Evolutionary conservation across 92 coral and sea anemone species (phyloP), one percentile per base, ranked within the genome.

Genomic region (Montipora capitata): DNA sequence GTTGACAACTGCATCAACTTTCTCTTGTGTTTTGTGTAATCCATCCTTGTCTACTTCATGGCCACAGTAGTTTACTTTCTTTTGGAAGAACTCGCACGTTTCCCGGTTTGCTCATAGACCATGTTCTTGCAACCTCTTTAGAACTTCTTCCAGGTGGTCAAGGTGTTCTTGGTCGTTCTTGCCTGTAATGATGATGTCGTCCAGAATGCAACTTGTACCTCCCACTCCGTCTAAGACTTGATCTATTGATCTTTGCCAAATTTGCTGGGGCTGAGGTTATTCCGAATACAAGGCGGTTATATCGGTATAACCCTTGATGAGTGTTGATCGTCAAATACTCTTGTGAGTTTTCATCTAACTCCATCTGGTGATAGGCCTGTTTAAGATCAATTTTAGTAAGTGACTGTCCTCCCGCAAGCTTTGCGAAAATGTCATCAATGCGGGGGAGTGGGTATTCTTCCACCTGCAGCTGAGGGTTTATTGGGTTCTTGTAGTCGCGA

Each of bases 171-270:
- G 56, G 74, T 93, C 92, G n/a, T 82, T 52, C 57, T 82, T 76
- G 7, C 89, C 87, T 15, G 90, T 77, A 17, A 90, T 74, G 49
- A 90, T 90, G 61, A 81, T 89, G 59, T 89, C 91, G 78, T 89
- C 91, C 45, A 90, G 76, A 14, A 91, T 91, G 89, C 93, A 91
- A 14, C 86, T 78, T 2, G 89, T 72, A 41, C 89, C 92, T 35
- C 70, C 14, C 83, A 84, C 38, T 39, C 92, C 92, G 72, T 79
- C 77, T 52, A 90, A 75, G 59, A 90, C 78, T 84, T 90, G 96
- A 64, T 94, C 94, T 39, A 83, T 94, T 8, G 91, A 69, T 7
- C 90, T 91, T 65, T 87, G 96, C 94, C 92, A 87, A 45, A 81
- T 90, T n/a, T 1, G 93, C 96, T 76, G 83, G 91, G 87, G 78